phyloP scores from a whole-genome alignment of 64 coral and sea anemone genomes.

The Catalaphyllia jardinei region DNA sequence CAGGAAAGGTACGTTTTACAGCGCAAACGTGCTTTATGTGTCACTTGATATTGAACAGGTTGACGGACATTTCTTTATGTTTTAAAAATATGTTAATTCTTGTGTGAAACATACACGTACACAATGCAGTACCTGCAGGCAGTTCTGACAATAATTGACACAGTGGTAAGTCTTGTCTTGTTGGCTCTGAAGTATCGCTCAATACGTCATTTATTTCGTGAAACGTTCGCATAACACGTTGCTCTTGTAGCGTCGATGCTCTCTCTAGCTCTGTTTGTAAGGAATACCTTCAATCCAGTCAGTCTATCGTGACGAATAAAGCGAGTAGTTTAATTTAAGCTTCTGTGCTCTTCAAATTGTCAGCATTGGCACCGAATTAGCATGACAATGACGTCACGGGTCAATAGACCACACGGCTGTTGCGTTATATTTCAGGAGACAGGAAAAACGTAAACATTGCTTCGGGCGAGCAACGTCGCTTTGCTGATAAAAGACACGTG shows the following conservation, averaged over 20 bases:
- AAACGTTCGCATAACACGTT: not conserved
- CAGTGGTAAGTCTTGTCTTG: no score
- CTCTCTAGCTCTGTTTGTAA: not conserved
- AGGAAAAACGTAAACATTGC: conserved; percentile 34
- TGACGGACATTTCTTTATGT: no score
- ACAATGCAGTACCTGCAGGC: no score
- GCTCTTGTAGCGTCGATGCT: not conserved
- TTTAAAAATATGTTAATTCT: no score
- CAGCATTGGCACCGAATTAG: conserved; percentile 9
- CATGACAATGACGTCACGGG: conserved; percentile 13
- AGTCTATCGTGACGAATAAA: not conserved
- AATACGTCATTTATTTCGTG: no score
- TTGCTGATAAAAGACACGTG: conserved; percentile 7
- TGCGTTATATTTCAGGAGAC: conserved; percentile 9
- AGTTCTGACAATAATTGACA: no score
- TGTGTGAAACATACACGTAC: no score
- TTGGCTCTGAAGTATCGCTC: no score
- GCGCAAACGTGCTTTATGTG: no score
- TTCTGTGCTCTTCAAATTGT: not conserved
- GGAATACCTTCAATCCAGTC: not conserved
- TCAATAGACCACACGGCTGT: not conserved
- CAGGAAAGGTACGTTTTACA: no score
- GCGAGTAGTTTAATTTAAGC: not conserved
- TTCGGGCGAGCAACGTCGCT: not conserved
- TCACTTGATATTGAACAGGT: no score